A percentile compares a stretch with the other conserved stretches of the same genome.
These are phyloP conservation scores for Lepisosteus oculatus DNA, from an alignment of 2,113 vertebrate species.

Conservation along the genomic window DNA sequence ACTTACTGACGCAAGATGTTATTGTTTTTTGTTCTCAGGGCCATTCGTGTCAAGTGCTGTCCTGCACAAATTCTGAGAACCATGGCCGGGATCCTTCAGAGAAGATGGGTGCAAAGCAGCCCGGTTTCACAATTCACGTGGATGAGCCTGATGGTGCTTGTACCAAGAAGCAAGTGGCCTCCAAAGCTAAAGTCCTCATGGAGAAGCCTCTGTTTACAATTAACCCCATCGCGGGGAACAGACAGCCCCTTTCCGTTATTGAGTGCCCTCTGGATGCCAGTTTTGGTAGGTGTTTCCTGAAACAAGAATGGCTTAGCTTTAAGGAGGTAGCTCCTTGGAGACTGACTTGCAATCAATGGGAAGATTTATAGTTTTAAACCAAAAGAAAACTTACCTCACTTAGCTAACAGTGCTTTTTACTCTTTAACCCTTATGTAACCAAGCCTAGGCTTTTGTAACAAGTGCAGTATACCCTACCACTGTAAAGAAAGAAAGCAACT, in stretches of 20 bases:
- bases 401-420: too few species aligned
- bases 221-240: constrained; percentile 55
- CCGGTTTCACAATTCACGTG: constrained; percentile 75
- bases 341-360: too few species aligned
- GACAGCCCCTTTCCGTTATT: constrained; percentile 77
- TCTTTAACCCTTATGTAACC: too few species aligned
- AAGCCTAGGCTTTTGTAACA: too few species aligned
- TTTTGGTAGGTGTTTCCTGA: constrained; percentile 66
- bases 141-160: constrained; percentile 74
- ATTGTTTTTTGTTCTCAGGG: constrained; percentile 38
- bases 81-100: constrained; percentile 49
- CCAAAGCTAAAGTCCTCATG: constrained; percentile 30
- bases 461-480: too few species aligned
- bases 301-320: too few species aligned
- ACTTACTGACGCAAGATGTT: too few species aligned
- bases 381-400: too few species aligned
- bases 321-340: too few species aligned
- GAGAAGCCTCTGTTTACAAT: constrained; percentile 55
- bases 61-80: constrained; percentile 66
- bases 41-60: constrained; percentile 40
- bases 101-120: constrained; percentile 56
- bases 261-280: constrained; percentile 78
- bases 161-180: constrained; percentile 38
- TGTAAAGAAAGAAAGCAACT: too few species aligned
- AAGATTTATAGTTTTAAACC: too few species aligned